These are phyloP conservation scores for Cochlearius cochlearius DNA, from an alignment of 2,113 vertebrate species.

Conservation along the genomic window DNA sequence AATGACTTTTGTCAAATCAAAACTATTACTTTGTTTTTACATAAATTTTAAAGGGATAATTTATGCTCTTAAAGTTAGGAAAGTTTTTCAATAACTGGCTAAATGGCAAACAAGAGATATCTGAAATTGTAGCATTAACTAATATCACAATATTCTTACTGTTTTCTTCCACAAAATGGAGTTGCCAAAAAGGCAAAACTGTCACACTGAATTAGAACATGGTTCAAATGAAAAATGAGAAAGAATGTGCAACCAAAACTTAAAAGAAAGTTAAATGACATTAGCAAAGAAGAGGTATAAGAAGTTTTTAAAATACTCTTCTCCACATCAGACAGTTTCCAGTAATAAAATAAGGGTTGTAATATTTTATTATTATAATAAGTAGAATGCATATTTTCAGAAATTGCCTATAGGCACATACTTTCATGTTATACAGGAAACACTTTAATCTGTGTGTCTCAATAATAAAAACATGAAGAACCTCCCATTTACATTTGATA, in stretches of 20 bases:
- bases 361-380: conserved; percentile 64
- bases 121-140: background rate
- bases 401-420: conserved; percentile 36
- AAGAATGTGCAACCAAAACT: background rate
- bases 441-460: conserved; percentile 28
- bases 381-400: conserved; percentile 55
- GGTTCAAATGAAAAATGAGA: background rate
- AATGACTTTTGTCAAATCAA: background rate
- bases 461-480: conserved; percentile 17
- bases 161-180: background rate
- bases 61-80: background rate
- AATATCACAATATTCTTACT: background rate
- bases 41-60: background rate
- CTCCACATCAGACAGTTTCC: background rate
- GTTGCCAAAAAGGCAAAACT: background rate
- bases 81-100: background rate
- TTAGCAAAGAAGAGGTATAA: background rate
- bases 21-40: background rate
- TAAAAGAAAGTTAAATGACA: background rate
- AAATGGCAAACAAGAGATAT: background rate
- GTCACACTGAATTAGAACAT: background rate
- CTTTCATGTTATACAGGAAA: conserved; percentile 30
- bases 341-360: conserved; percentile 50
- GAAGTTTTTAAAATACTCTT: conserved; percentile 3
- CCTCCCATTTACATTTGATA: background rate